Evolutionary conservation across 2,797 vertebrate species (phyloP).

Genomic region (Peromyscus aztecus): DNA sequence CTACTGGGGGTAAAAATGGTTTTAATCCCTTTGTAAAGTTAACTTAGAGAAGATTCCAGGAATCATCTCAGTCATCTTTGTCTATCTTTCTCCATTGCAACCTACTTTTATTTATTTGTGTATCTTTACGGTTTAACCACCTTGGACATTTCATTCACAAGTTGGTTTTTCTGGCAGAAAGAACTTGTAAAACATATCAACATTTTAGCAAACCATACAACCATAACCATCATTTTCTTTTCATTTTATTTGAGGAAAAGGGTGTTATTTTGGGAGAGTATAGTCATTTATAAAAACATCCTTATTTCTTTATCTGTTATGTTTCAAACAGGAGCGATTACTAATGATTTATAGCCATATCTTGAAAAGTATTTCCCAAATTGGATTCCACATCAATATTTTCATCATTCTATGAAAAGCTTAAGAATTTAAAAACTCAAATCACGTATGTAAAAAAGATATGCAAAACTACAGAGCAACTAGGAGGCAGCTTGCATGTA

Average conservation of each 20-base stretch:
- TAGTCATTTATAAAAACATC: not conserved
- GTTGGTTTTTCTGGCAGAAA: not conserved
- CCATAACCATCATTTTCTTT: not conserved
- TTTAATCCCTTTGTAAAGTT: not conserved
- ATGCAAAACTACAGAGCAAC: not conserved
- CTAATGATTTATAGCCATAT: not conserved
- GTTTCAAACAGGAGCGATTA: not conserved
- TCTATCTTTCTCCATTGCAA: not conserved
- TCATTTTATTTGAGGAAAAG: not conserved
- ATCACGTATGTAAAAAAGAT: slow-evolving; percentile 4
- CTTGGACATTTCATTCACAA: not conserved
- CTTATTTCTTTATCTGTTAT: not conserved
- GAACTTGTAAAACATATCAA: not conserved
- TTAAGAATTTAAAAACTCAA: not conserved
- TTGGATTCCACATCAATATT: not conserved
- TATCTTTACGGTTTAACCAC: not conserved
- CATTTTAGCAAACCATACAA: not conserved
- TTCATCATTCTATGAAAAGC: not conserved
- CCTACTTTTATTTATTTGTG: slow-evolving; percentile 37
- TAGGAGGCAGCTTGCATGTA: not conserved
- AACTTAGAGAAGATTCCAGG: not conserved
- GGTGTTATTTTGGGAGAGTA: not conserved
- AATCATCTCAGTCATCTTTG: not conserved
- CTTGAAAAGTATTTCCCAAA: slow-evolving; percentile 5
- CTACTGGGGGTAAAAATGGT: not conserved